Evolutionary conservation across 2,113 vertebrate genomes (phyloP).

Genomic region (Danionella cerebrum): DNA sequence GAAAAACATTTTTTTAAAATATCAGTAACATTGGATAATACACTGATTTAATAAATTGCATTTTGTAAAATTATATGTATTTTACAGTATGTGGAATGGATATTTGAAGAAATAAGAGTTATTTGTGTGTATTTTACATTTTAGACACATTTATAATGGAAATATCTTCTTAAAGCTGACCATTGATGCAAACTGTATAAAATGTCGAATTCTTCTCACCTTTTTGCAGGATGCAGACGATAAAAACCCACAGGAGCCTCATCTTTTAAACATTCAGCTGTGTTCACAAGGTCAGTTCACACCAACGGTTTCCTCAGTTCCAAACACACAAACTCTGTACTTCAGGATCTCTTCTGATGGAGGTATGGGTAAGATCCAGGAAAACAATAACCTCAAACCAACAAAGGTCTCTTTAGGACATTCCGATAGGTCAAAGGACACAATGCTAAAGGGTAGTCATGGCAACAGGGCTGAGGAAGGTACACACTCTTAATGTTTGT

Average conservation of each 20-base stretch:
- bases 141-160: too few species aligned
- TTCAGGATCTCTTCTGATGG: neutral
- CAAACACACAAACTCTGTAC: neutral
- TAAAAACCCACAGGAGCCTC: neutral
- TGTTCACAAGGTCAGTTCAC: neutral
- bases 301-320: neutral
- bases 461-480: conserved; percentile 7
- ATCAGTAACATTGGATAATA: too few species aligned
- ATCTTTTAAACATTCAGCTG: neutral
- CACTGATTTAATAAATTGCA: too few species aligned
- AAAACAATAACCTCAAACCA: conserved; percentile 8
- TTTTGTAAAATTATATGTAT: too few species aligned
- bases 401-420: conserved; percentile 31
- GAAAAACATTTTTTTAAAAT: too few species aligned
- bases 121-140: too few species aligned
- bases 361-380: neutral
- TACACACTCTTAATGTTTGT: neutral
- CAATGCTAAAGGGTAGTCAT: neutral
- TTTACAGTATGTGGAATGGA: too few species aligned
- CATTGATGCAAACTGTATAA: too few species aligned
- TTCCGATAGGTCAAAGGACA: conserved; percentile 19
- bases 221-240: neutral
- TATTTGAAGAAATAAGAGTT: too few species aligned
- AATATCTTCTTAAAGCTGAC: too few species aligned
- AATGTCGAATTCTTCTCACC: too few species aligned